These are phyloP conservation scores for Heliconius hermathena DNA, from an alignment of 1,140 invertebrate genomes.

Conservation along the genomic window DNA sequence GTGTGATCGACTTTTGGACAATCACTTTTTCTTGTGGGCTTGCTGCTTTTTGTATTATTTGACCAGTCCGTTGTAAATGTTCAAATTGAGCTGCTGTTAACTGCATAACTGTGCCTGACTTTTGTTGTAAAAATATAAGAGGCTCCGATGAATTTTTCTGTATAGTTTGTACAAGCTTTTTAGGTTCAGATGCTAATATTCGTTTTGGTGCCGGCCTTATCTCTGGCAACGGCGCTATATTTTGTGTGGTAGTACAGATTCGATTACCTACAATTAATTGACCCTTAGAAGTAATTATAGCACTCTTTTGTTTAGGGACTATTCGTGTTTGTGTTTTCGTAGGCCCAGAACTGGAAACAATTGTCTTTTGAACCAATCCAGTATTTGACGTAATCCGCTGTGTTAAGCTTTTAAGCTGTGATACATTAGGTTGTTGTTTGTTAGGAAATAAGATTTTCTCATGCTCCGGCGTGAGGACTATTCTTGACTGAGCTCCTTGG, in stretches of 20 bases:
- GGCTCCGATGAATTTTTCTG: conserved; percentile 67
- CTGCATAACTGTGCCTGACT: conserved; percentile 74
- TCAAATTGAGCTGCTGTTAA: conserved; percentile 77
- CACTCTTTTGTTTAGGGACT: conserved; percentile 72
- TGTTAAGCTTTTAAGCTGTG: conserved; percentile 74
- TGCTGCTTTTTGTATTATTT: conserved; percentile 69
- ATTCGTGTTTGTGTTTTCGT: conserved; percentile 64
- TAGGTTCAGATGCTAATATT: conserved; percentile 60
- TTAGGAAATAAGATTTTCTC: conserved; percentile 82
- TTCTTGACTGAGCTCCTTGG: conserved; percentile 82
- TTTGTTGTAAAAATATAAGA: conserved; percentile 73
- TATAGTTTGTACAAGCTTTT: conserved; percentile 65
- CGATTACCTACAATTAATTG: conserved; percentile 77
- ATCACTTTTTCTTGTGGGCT: conserved; percentile 63
- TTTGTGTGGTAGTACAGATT: conserved; percentile 69
- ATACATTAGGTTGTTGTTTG: conserved; percentile 65
- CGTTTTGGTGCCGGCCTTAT: conserved; percentile 66
- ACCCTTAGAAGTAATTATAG: conserved; percentile 81
- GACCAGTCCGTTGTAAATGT: conserved; percentile 76
- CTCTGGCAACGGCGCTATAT: conserved; percentile 74
- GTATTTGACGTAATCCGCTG: conserved; percentile 61
- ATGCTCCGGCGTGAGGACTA: conserved; percentile 82
- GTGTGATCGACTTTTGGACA: conserved; percentile 69
- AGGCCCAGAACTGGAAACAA: conserved; percentile 55
- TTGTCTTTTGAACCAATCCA: conserved; percentile 51